A percentile compares a stretch with the other conserved stretches of the same genome.
These are phyloP conservation scores for Nycticorax nycticorax DNA, from an alignment of 2,113 vertebrate genomes.

Conservation along the genomic window DNA sequence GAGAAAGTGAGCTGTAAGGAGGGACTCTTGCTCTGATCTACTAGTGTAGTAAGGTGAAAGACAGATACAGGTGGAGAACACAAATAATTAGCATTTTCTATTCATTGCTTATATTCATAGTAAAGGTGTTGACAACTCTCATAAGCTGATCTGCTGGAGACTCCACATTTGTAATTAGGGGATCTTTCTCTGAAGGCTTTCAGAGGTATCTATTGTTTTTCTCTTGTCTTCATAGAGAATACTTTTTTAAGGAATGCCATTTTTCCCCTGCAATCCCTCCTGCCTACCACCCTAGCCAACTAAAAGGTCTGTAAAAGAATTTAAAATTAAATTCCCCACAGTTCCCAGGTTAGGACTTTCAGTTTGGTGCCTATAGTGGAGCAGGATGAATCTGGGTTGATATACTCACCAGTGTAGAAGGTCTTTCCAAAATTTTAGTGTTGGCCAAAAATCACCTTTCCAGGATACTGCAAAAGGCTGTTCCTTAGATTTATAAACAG, in stretches of 20 bases:
- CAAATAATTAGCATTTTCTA: background rate
- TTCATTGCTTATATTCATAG: background rate
- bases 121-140: background rate
- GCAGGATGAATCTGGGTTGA: background rate
- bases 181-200: background rate
- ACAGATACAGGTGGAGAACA: background rate
- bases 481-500: background rate
- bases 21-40: background rate
- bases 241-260: background rate
- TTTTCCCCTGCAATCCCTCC: background rate
- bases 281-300: background rate
- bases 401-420: background rate
- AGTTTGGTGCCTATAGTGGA: background rate
- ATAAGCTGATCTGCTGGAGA: background rate
- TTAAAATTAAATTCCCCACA: background rate
- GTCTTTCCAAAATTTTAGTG: background rate
- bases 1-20: background rate
- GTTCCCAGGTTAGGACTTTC: background rate
- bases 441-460: background rate
- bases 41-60: background rate
- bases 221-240: background rate
- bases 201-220: background rate
- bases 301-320: background rate
- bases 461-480: background rate
- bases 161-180: background rate